phyloP scores from a whole-genome alignment of 2,888 invertebrate species.

The Drosophila hamatofila region DNA sequence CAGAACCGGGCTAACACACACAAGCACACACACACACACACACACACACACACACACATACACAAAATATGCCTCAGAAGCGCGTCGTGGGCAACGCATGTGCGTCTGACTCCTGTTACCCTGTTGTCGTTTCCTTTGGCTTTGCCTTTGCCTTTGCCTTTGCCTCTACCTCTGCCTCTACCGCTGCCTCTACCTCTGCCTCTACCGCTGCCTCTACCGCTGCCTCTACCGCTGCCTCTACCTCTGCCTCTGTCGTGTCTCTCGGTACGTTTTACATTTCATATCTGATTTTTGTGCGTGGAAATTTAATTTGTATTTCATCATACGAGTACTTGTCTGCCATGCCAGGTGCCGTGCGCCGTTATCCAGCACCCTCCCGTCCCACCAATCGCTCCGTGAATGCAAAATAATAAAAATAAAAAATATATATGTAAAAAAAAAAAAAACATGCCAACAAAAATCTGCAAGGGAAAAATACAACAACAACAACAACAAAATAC shows the following conservation, averaged over 20 bases:
- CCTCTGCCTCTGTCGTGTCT: no score
- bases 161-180: neutral
- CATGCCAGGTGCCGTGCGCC: conserved; percentile 23
- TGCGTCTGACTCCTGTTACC: conserved; percentile 20
- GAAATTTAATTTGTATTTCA: conserved; percentile 80
- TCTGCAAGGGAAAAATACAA: neutral
- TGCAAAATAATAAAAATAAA: conserved; percentile 5
- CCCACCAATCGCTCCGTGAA: conserved; percentile 22
- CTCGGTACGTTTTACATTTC: conserved; percentile 71
- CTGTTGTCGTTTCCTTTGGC: neutral
- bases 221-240: no score
- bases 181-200: neutral
- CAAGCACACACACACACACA: neutral
- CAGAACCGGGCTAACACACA: neutral
- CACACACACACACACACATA: neutral
- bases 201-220: no score
- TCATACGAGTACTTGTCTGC: conserved; percentile 61
- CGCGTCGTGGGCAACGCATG: conserved; percentile 17
- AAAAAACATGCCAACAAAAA: conserved; percentile 33
- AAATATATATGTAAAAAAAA: neutral
- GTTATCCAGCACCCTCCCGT: conserved; percentile 9
- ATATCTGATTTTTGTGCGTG: conserved; percentile 75
- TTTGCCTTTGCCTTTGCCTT: neutral
- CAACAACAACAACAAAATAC: conserved; percentile 17
- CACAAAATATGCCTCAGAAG: no score